These are phyloP conservation scores for Vipera latastei DNA, from an alignment of 2,797 vertebrate genomes.

Conservation along the genomic window DNA sequence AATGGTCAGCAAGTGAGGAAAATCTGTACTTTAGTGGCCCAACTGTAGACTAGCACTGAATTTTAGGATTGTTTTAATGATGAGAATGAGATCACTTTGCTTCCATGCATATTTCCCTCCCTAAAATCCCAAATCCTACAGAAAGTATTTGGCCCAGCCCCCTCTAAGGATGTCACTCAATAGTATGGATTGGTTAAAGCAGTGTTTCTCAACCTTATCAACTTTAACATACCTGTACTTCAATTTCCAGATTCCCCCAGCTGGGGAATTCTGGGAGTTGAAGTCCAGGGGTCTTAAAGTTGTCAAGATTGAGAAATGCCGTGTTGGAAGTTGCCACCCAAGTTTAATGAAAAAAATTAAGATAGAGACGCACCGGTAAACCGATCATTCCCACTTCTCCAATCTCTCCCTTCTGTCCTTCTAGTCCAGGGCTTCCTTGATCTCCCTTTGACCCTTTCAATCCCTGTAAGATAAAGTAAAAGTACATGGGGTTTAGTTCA, in stretches of 20 bases:
- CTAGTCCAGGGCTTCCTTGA: slow-evolving; percentile 71
- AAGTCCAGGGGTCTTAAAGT: not conserved
- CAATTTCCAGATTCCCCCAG: not conserved
- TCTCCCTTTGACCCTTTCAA: slow-evolving; percentile 82
- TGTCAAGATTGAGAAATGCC: not conserved
- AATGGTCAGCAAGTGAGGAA: not conserved
- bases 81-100: not conserved
- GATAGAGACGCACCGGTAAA: slow-evolving; percentile 73
- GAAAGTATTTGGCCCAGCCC: not conserved
- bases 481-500: not conserved
- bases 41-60: not conserved
- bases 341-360: not conserved
- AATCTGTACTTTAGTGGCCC: not conserved
- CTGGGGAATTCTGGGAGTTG: not conserved
- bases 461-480: slow-evolving; percentile 71
- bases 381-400: slow-evolving; percentile 88
- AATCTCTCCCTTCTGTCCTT: slow-evolving; percentile 85
- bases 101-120: not conserved
- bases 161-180: not conserved
- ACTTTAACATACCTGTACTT: not conserved
- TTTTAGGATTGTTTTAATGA: not conserved
- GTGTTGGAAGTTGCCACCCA: not conserved
- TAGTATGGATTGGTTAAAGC: not conserved
- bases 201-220: not conserved
- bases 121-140: not conserved